Evolutionary conservation across 30 jellyfish, hydroid and myxozoan species (phyloP).

Genomic region (Clytia hemisphaerica): DNA sequence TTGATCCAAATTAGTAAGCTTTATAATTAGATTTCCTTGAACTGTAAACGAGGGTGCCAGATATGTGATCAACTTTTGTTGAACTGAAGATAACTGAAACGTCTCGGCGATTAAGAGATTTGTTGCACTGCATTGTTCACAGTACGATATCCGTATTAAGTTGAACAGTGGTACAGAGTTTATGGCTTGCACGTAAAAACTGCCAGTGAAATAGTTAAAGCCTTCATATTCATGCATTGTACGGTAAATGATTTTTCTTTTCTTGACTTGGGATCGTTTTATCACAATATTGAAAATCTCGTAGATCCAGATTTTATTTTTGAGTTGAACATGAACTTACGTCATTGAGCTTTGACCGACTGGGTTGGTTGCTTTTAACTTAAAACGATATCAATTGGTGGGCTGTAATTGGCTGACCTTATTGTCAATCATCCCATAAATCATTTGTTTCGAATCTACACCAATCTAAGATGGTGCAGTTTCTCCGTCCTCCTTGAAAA

Average conservation of each 20-base stretch:
- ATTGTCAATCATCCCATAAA: constrained; percentile 67
- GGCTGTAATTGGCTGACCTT: constrained; percentile 51
- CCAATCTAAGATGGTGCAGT: constrained; percentile 37
- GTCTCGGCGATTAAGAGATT: constrained; percentile 1
- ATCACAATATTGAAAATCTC: not conserved
- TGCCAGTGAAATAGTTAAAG: not conserved
- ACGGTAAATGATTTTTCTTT: not conserved
- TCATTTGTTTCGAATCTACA: constrained; percentile 44
- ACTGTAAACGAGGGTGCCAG: no score
- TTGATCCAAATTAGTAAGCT: no score
- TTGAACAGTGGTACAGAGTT: not conserved
- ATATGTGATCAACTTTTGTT: no score
- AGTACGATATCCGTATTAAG: constrained; percentile 3
- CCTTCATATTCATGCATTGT: not conserved
- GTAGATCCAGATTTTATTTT: not conserved
- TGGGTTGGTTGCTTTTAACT: constrained; percentile 65
- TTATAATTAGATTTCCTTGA: no score
- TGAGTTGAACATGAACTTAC: constrained; percentile 12
- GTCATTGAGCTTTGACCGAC: constrained; percentile 48
- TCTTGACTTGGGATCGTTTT: not conserved
- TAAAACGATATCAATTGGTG: constrained; percentile 43
- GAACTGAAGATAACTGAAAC: no score
- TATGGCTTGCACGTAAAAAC: not conserved
- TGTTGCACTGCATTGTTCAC: constrained; percentile 10
- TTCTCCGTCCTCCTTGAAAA: constrained; percentile 16